Conservation (phyloP, 2,113 vertebrate genomes). For the Pogonocichla stellata region DNA sequence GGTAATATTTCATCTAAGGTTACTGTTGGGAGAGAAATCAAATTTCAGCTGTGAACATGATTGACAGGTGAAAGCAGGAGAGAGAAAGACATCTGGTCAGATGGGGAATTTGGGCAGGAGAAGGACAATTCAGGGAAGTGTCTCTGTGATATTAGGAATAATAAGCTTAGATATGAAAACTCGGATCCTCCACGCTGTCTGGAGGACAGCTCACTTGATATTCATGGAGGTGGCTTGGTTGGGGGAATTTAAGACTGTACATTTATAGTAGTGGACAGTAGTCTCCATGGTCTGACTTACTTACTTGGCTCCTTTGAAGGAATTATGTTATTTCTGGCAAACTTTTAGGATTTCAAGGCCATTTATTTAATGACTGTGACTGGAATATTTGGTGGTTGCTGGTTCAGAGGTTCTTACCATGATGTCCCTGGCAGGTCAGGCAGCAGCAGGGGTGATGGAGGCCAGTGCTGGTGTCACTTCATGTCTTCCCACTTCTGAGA, state of each 20-base stretch:
- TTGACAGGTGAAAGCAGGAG: slow-evolving; percentile 75
- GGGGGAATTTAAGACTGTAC: slow-evolving; percentile 11
- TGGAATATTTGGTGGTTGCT: not conserved
- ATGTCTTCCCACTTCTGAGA: not conserved
- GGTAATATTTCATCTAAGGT: slow-evolving; percentile 80
- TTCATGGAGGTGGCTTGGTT: slow-evolving; percentile 39
- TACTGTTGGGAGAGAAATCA: slow-evolving; percentile 80
- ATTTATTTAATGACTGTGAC: not conserved
- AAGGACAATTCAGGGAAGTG: slow-evolving; percentile 76
- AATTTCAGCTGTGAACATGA: slow-evolving; percentile 77
- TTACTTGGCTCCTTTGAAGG: slow-evolving; percentile 16
- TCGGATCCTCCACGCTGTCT: not conserved
- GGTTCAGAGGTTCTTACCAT: not conserved
- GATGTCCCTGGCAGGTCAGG: not conserved
- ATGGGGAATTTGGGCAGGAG: slow-evolving; percentile 83
- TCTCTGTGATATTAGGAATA: slow-evolving; percentile 73
- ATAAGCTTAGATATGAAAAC: slow-evolving; percentile 71
- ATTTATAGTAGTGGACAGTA: not conserved
- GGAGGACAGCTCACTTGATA: slow-evolving; percentile 35
- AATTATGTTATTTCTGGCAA: slow-evolving; percentile 33
- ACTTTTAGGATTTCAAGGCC: not conserved
- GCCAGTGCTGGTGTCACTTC: not conserved
- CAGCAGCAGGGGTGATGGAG: not conserved
- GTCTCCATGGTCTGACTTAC: not conserved
- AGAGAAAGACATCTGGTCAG: slow-evolving; percentile 75